Evolutionary conservation across 1,140 invertebrate genomes (phyloP).

Genomic region (Armadillidium nasatum): DNA sequence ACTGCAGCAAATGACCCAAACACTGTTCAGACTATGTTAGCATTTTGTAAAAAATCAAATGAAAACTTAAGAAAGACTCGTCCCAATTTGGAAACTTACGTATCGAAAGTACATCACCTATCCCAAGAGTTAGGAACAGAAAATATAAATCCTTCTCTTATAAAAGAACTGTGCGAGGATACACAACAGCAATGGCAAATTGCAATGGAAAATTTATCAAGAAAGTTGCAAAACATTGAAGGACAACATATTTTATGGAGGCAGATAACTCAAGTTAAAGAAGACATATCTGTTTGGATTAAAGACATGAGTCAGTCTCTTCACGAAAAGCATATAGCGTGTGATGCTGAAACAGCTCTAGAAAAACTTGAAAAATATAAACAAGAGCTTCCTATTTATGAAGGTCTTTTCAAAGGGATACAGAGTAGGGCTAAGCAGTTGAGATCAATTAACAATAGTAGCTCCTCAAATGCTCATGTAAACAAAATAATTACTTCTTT

Average conservation of each 20-base stretch:
- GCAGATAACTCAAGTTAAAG: constrained; percentile 78
- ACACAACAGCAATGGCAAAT: constrained; percentile 66
- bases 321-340: constrained; percentile 65
- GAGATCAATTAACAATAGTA: constrained; percentile 67
- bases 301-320: constrained; percentile 70
- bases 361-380: constrained; percentile 74
- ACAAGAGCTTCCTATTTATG: constrained; percentile 73
- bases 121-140: constrained; percentile 60
- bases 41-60: constrained; percentile 68
- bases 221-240: constrained; percentile 71
- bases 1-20: constrained; percentile 60
- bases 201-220: constrained; percentile 62
- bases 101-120: constrained; percentile 45
- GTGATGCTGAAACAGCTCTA: constrained; percentile 73
- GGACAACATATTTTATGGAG: constrained; percentile 85
- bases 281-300: constrained; percentile 77
- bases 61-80: constrained; percentile 70
- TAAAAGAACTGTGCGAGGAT: constrained; percentile 49
- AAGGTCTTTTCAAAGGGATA: constrained; percentile 68
- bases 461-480: constrained; percentile 62
- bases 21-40: constrained; percentile 59
- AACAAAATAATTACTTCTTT: constrained; percentile 64
- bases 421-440: constrained; percentile 73
- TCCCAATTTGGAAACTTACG: constrained; percentile 61
- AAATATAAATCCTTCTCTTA: constrained; percentile 59